Base-by-base conservation (phyloP, 2,113 vertebrate species). In the Rhynchomys soricoides region DNA sequence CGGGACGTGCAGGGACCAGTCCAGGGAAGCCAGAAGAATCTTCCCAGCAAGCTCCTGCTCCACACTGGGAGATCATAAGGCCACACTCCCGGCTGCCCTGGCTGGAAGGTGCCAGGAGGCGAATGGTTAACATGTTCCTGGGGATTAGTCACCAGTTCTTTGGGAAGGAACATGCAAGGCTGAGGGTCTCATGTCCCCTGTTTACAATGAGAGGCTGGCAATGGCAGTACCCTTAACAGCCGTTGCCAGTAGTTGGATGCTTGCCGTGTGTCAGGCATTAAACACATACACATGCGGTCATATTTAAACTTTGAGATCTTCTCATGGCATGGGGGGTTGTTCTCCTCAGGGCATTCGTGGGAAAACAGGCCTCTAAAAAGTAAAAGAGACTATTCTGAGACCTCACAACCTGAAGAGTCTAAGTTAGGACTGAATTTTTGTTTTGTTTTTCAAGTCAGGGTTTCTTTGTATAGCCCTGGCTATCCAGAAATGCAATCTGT, bases 11-110 rank as follows among this genome's bases (percentile, higher is more conserved):
- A 1, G 2, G 74, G 70, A 82, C 83, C 1, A 37, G 79, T 52
- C 62, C 85, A n/a, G 93, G 31, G 87, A 94, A 74, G 85, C 95
- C 16, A 31, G 71, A 62, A 62, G 52, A 85, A 17, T 59, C 71
- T 77, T 83, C 75, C 40, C n/a, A 21, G 40, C 0, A 45, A 91
- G 92, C 79, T 50, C 17, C 0, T 62, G 55, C n/a, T 59, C 57
- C 73, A 86, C 85, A 2, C 2, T 0, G 7, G 43, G 71, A 83
- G 50, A 48, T 59, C 86, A 34, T 29, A 37, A 74, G 16, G 48
- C 77, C 29, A 1, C 19, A 0, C 11, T 90, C 48, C 12, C 5
- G 34, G 68, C 89, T 83, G 57, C 13, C 55, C 64, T 15, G 0
- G 40, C 90, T 79, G 55, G 73, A 70, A 83, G 55, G 74, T 43